Base-by-base conservation (phyloP, 2,113 vertebrate species). In the Prochilodus magdalenae region DNA sequence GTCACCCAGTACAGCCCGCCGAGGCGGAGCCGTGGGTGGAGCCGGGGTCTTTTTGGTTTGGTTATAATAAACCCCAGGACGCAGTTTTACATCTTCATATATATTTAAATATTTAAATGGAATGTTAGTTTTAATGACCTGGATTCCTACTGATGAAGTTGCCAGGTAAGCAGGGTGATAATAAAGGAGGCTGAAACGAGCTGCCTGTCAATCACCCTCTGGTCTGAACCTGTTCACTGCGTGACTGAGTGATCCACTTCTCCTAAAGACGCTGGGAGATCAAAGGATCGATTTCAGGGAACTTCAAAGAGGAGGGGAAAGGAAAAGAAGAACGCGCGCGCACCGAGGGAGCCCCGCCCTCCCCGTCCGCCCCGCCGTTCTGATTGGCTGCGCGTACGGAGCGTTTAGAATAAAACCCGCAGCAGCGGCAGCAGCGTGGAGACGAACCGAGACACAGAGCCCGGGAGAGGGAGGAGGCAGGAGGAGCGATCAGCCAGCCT, bases 321-420 rank as follows among this genome's bases (percentile, higher is more conserved):
- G 11, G 13, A 12, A 0, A 11, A 60, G 13, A 60, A 26, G 57
- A 60, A 60, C 57, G 57, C 57, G 33, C 40, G n/a, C 73, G 80
- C 74, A 60, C 62, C 44, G 0, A 30, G 16, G 13, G 78, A 86
- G 83, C 87, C 88, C 75, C 76, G 77, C 84, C 60, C 86, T 73
- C 83, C 6, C 81, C 82, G 82, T 72, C 84, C 92, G 83, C 87
- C 87, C 89, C 88, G 86, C 77, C 77, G 69, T 83, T 81, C 80
- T 65, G 87, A 93, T 92, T 92, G 92, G 93, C 88, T 82, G 86
- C 44, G 81, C 79, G 79, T 74, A 57, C 77, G 84, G 85, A 82
- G 80, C 85, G 71, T 80, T 82, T 90, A 79, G 86, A 86, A 93
- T 93, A 92, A 91, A 87, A 66, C 65, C 88, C 84, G 76, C 26